These are phyloP conservation scores for Salvelinus namaycush DNA, from an alignment of 2,113 vertebrate species.

Conservation along the genomic window DNA sequence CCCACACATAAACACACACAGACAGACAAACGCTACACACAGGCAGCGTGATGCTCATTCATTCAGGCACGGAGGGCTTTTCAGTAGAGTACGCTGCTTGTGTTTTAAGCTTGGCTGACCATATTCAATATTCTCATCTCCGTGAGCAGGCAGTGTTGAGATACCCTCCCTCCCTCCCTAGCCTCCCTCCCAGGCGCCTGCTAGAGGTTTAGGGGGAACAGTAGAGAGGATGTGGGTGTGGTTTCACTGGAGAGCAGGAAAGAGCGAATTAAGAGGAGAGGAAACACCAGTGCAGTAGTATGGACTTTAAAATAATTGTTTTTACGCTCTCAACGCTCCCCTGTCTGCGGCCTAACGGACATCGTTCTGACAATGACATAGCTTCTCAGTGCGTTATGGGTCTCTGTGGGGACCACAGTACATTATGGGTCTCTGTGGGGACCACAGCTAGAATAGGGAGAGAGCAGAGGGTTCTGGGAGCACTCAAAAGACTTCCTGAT, in stretches of 20 bases:
- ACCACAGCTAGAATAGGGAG: constrained; percentile 4
- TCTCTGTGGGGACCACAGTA: constrained; percentile 35
- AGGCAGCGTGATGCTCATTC: constrained; percentile 7
- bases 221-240: constrained; percentile 3
- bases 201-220: constrained; percentile 6
- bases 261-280: not conserved
- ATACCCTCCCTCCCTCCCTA: not conserved
- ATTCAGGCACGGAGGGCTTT: not conserved
- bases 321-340: not conserved
- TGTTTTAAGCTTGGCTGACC: not conserved
- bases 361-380: constrained; percentile 45
- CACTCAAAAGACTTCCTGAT: constrained; percentile 26
- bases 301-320: constrained; percentile 1
- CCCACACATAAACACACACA: not conserved
- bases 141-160: not conserved
- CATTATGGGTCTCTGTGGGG: constrained; percentile 34
- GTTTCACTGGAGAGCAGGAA: constrained; percentile 8
- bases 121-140: not conserved
- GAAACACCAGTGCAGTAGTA: constrained; percentile 20
- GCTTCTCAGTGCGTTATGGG: constrained; percentile 28
- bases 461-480: constrained; percentile 25
- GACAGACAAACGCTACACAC: not conserved
- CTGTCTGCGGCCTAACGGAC: constrained; percentile 32
- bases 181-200: not conserved
- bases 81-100: not conserved